Evolutionary conservation across 2,113 vertebrate genomes (phyloP).

Genomic region (Chionomys nivalis): DNA sequence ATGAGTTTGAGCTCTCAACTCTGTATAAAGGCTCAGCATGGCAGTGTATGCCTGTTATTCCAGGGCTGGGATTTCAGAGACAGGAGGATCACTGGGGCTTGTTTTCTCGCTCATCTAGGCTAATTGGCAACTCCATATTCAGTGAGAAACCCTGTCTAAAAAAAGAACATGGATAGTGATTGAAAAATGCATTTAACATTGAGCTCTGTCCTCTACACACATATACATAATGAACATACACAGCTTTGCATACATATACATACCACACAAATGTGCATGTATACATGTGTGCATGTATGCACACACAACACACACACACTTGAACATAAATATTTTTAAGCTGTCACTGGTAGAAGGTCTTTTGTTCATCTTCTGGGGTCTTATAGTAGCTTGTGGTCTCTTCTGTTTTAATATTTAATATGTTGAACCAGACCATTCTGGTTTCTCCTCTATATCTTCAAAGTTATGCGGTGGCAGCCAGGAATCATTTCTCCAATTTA

Average conservation of each 20-base stretch:
- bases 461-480: background rate
- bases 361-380: background rate
- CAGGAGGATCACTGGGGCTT: background rate
- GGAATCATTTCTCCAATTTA: slow-evolving; percentile 15
- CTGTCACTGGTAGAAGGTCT: background rate
- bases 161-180: background rate
- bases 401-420: background rate
- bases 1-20: background rate
- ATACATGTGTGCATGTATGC: background rate
- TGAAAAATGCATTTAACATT: background rate
- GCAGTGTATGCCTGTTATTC: background rate
- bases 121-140: background rate
- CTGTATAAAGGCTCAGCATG: background rate
- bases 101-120: background rate
- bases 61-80: background rate
- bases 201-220: background rate
- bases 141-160: background rate
- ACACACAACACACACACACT: background rate
- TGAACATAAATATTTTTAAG: background rate
- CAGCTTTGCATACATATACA: background rate
- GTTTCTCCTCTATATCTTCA: background rate
- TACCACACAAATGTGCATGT: background rate
- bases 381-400: background rate
- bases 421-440: background rate
- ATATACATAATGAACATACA: background rate